These are phyloP conservation scores for Belonocnema kinseyi DNA, from an alignment of 1,140 invertebrate species.

Conservation along the genomic window DNA sequence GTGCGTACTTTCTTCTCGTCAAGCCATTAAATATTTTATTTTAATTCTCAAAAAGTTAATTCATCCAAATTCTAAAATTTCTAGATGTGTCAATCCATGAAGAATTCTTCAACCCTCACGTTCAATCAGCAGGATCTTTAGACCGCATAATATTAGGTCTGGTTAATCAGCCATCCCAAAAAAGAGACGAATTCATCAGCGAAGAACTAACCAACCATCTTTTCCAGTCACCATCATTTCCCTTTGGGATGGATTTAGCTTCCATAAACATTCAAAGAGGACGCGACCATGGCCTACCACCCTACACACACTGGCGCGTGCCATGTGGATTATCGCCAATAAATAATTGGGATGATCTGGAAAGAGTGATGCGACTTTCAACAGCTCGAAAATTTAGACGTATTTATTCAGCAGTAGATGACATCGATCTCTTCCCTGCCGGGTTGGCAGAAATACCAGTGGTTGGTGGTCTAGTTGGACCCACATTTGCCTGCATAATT, in stretches of 20 bases:
- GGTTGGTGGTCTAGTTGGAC: conserved; percentile 90
- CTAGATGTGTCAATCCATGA: conserved; percentile 87
- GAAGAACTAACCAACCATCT: conserved; percentile 91
- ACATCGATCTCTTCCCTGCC: conserved; percentile 94
- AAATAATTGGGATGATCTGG: conserved; percentile 85
- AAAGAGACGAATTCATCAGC: conserved; percentile 88
- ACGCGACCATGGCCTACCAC: conserved; percentile 91
- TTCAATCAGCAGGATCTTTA: conserved; percentile 82
- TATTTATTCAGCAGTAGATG: conserved; percentile 85
- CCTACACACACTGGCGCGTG: conserved; percentile 88
- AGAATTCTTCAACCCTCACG: conserved; percentile 81
- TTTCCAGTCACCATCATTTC: conserved; percentile 84
- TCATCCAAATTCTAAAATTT: conserved; percentile 54
- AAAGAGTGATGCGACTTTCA: conserved; percentile 81
- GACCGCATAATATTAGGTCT: conserved; percentile 87
- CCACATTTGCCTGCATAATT: conserved; percentile 97
- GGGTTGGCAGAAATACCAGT: conserved; percentile 89
- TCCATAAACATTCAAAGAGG: conserved; percentile 92
- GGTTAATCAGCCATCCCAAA: conserved; percentile 85
- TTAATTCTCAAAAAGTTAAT: neutral
- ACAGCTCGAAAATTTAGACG: conserved; percentile 79
- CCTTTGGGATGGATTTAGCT: conserved; percentile 91
- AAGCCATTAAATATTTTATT: neutral
- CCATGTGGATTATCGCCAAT: conserved; percentile 86
- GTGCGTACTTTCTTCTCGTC: conserved; percentile 66